Percentiles rank a stretch among this genome's conserved stretches.
These are phyloP conservation scores for Ridgeia piscesae DNA, from an alignment of 1,140 invertebrate species.

Conservation along the genomic window DNA sequence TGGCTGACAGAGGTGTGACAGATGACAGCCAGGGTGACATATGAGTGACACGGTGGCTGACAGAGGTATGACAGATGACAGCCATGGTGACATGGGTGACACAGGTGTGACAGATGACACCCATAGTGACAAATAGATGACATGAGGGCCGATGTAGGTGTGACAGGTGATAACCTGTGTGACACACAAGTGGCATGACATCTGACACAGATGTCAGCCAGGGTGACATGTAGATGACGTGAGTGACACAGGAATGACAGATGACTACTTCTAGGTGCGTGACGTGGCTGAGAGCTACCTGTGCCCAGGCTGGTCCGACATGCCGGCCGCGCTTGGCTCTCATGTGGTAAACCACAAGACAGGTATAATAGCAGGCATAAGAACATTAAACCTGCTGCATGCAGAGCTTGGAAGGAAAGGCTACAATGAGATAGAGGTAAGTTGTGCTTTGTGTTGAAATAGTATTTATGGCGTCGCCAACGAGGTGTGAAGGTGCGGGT, in stretches of 20 bases:
- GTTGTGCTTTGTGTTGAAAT: not conserved
- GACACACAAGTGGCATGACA: no score
- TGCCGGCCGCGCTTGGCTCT: conserved; percentile 28
- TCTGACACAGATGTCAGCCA: not conserved
- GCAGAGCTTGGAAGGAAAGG: conserved; percentile 73
- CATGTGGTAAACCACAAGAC: conserved; percentile 62
- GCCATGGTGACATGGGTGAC: not conserved
- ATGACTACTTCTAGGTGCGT: not conserved
- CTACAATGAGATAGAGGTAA: conserved; percentile 71
- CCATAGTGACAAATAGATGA: no score
- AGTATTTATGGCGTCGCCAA: not conserved
- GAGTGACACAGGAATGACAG: not conserved
- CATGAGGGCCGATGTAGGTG: no score
- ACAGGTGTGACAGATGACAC: no score
- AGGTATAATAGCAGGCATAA: conserved; percentile 83
- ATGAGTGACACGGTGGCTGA: no score
- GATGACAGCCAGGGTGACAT: not conserved
- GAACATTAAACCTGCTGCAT: conserved; percentile 83
- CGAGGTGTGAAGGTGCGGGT: not conserved
- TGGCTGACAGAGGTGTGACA: not conserved
- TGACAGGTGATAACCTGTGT: no score
- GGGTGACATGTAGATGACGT: not conserved
- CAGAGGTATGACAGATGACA: no score
- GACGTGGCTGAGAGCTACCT: not conserved
- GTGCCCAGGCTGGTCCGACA: not conserved